phyloP scores from a whole-genome alignment of 2,797 vertebrate genomes.

The Coregonus sp. region DNA sequence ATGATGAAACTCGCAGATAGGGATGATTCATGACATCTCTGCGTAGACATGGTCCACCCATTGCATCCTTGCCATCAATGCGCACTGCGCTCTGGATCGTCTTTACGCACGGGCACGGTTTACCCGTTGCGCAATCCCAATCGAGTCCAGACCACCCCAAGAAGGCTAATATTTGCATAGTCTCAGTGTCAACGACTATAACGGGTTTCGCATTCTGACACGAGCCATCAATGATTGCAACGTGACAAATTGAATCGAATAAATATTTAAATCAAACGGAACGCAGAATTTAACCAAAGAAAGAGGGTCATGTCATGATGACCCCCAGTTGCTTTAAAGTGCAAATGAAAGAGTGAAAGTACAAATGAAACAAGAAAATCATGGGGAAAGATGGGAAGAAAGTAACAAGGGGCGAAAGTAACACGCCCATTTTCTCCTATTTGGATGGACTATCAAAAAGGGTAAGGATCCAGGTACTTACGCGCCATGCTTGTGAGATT shows the following conservation, averaged over 20 bases:
- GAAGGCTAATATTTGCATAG: background rate
- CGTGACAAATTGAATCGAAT: background rate
- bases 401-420: too few relatives aligned
- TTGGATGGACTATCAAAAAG: background rate
- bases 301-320: background rate
- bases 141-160: background rate
- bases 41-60: background rate
- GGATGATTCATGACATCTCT: background rate
- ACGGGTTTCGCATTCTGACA: background rate
- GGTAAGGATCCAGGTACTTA: conserved; percentile 59
- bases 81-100: background rate
- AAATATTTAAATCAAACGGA: background rate
- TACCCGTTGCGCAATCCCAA: background rate
- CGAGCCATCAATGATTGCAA: background rate
- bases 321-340: background rate
- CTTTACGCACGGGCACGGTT: conserved; percentile 15
- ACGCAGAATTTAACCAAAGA: background rate
- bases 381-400: too few relatives aligned
- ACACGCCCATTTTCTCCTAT: background rate
- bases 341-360: background rate
- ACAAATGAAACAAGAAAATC: background rate
- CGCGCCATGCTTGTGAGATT: conserved; percentile 77
- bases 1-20: background rate
- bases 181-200: background rate
- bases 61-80: background rate